Percentiles rank a stretch among this genome's conserved stretches.
Evolutionary conservation across 2,797 vertebrate species (phyloP).

Genomic region (Rhyacichthys aspro): DNA sequence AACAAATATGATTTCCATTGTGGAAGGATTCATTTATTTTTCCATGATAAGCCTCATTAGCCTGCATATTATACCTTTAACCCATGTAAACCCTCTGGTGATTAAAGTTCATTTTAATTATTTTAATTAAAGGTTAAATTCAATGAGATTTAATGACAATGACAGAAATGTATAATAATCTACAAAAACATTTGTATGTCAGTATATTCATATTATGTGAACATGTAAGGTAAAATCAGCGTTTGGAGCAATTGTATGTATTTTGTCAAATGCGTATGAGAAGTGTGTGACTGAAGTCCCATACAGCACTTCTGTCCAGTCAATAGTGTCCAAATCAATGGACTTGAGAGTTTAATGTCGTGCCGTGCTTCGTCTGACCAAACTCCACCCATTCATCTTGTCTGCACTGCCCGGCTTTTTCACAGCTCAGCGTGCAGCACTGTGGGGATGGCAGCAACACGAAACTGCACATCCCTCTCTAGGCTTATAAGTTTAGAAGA

Average conservation of each 20-base stretch:
- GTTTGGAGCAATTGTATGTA: not conserved
- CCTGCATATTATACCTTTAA: too few relatives aligned
- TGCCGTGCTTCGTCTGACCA: constrained; percentile 40
- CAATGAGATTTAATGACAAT: too few relatives aligned
- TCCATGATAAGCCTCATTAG: too few relatives aligned
- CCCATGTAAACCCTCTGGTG: too few relatives aligned
- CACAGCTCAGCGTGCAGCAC: constrained; percentile 38
- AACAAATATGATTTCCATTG: too few relatives aligned
- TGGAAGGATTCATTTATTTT: too few relatives aligned
- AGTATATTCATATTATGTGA: too few relatives aligned
- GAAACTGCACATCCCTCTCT: constrained; percentile 25
- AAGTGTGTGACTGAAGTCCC: constrained; percentile 38
- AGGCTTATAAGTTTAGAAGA: constrained; percentile 29
- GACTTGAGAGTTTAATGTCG: constrained; percentile 53
- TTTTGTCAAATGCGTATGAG: constrained; percentile 15
- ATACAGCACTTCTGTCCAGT: constrained; percentile 39
- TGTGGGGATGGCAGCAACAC: constrained; percentile 36
- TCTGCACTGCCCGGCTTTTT: constrained; percentile 31
- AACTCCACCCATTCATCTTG: constrained; percentile 73
- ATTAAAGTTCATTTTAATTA: too few relatives aligned
- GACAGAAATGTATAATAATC: too few relatives aligned
- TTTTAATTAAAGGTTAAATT: too few relatives aligned
- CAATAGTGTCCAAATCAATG: constrained; percentile 22
- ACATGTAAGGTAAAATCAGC: too few relatives aligned
- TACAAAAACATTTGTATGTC: too few relatives aligned